Conservation (phyloP, 2,113 vertebrate species). For the Grantiella picta region DNA sequence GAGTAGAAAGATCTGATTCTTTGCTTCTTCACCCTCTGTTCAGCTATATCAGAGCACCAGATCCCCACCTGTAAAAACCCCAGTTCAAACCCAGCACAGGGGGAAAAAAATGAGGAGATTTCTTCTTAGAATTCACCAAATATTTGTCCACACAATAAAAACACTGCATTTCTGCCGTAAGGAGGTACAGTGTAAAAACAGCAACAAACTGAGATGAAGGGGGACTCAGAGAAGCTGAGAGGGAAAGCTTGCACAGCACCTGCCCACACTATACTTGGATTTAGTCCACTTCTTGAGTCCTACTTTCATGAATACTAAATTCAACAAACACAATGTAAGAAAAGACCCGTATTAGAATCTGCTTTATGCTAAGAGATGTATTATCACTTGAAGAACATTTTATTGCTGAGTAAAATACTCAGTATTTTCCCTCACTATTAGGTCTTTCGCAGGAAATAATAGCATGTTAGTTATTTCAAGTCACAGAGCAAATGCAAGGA, state of each 20-base stretch:
- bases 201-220: background rate
- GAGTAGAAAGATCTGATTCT: background rate
- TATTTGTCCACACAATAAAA: background rate
- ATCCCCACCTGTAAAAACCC: background rate
- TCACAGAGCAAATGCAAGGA: conserved; percentile 50
- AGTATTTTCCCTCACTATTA: background rate
- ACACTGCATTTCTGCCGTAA: background rate
- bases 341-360: background rate
- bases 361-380: background rate
- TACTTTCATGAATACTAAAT: background rate
- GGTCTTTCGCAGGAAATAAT: conserved; percentile 9
- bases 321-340: background rate
- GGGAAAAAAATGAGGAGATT: background rate
- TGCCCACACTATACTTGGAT: background rate
- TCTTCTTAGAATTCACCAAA: background rate
- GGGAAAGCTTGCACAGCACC: background rate
- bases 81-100: background rate
- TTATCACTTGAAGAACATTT: conserved; percentile 19
- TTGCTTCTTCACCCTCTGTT: background rate
- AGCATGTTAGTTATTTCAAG: conserved; percentile 8
- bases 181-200: background rate
- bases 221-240: background rate
- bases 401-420: conserved; percentile 4
- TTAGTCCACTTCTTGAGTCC: background rate
- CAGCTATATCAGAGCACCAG: background rate